These are phyloP conservation scores for Amaurobius ferox DNA, from an alignment of 2,888 invertebrate species.

Conservation along the genomic window DNA sequence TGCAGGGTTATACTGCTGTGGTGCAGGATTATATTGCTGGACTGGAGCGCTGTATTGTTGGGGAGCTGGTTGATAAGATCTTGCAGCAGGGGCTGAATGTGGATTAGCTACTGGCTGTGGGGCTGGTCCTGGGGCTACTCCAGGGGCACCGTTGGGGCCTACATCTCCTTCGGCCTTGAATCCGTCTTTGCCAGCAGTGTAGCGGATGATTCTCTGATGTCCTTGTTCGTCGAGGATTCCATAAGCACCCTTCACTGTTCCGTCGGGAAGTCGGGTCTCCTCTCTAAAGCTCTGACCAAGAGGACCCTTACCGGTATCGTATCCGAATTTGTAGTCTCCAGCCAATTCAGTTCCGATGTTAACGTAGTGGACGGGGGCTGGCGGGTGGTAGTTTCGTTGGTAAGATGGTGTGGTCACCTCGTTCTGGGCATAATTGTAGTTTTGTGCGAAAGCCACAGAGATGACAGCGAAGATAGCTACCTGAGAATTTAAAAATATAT, in stretches of 20 bases:
- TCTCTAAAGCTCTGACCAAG: slow-evolving; percentile 74
- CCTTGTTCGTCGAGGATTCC: slow-evolving; percentile 74
- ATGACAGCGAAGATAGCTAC: slow-evolving; percentile 14
- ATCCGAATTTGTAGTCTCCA: slow-evolving; percentile 75
- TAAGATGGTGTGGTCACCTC: slow-evolving; percentile 43
- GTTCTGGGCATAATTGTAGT: slow-evolving; percentile 37
- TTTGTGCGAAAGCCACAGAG: slow-evolving; percentile 36
- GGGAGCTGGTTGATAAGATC: not conserved
- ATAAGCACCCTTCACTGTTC: slow-evolving; percentile 74
- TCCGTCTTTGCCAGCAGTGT: slow-evolving; percentile 74
- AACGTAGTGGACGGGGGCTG: slow-evolving; percentile 74
- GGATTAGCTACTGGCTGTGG: slow-evolving; percentile 30
- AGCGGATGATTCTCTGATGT: slow-evolving; percentile 71
- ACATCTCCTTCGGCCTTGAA: slow-evolving; percentile 74
- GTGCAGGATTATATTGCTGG: slow-evolving; percentile 43
- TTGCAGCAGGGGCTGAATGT: slow-evolving; percentile 9
- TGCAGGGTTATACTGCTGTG: slow-evolving; percentile 55
- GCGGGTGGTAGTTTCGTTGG: slow-evolving; percentile 70
- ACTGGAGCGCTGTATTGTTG: slow-evolving; percentile 41
- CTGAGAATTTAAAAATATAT: slow-evolving; percentile 16
- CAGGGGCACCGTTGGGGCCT: slow-evolving; percentile 28
- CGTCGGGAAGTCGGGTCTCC: slow-evolving; percentile 74
- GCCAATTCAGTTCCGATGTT: slow-evolving; percentile 73
- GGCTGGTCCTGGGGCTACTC: slow-evolving; percentile 54
- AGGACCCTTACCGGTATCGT: slow-evolving; percentile 74